These are phyloP conservation scores for Scleropages formosus DNA, from an alignment of 2,797 vertebrate genomes.

Conservation along the genomic window DNA sequence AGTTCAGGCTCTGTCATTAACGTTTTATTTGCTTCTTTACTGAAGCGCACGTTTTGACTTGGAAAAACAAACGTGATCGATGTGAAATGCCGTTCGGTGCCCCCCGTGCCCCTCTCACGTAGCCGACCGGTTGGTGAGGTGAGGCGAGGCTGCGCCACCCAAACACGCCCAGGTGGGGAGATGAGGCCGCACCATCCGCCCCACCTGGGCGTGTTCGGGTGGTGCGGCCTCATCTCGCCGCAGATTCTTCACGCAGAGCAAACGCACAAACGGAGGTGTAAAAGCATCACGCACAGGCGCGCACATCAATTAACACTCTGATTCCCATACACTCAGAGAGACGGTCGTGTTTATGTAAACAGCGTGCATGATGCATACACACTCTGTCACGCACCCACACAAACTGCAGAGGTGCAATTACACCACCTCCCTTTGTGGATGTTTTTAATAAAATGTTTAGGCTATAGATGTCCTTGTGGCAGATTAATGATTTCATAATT, in stretches of 20 bases:
- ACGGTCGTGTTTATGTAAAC: no score
- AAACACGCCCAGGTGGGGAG: no score
- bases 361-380: no score
- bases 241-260: no score
- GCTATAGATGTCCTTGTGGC: not conserved
- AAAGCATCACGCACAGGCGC: not conserved
- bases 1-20: not conserved
- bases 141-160: no score
- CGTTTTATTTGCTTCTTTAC: not conserved
- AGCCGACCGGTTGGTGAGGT: no score
- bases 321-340: no score
- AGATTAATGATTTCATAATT: conserved; percentile 19
- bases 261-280: no score
- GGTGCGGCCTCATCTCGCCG: no score
- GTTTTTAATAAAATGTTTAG: conserved; percentile 15
- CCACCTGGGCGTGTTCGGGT: no score
- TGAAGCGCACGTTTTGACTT: not conserved
- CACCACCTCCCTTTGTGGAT: not conserved
- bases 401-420: not conserved
- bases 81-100: conserved; percentile 10
- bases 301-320: not conserved
- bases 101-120: not conserved
- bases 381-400: conserved; percentile 8
- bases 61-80: conserved; percentile 11
- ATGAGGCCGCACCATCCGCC: no score